Conservation (phyloP, 1,140 invertebrate genomes). For the Streblospio benedicti region DNA sequence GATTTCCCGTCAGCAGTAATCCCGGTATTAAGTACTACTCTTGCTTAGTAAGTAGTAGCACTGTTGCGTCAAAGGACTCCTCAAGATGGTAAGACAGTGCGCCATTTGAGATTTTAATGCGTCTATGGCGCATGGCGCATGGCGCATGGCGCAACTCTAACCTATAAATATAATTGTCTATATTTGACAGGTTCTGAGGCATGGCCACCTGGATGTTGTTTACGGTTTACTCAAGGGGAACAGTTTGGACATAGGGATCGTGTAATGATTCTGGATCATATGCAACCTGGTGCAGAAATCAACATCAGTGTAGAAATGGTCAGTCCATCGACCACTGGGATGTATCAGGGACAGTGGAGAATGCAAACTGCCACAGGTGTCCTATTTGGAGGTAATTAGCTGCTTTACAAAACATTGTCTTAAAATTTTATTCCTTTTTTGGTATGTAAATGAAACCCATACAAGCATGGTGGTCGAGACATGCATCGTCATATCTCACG, state of each 20-base stretch:
- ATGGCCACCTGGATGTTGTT: conserved; percentile 68
- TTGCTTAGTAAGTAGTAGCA: no score
- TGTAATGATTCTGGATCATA: conserved; percentile 53
- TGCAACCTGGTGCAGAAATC: conserved; percentile 59
- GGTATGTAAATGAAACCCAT: neutral
- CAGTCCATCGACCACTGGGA: conserved; percentile 60
- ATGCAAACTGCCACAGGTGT: conserved; percentile 67
- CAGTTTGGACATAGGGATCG: conserved; percentile 53
- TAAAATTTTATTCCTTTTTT: neutral
- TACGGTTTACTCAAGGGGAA: conserved; percentile 58
- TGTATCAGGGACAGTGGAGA: conserved; percentile 75
- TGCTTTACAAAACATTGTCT: neutral
- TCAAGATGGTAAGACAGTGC: no score
- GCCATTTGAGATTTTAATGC: no score
- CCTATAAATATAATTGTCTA: no score
- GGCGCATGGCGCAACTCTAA: no score
- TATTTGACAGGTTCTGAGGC: conserved; percentile 52
- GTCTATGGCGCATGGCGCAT: no score
- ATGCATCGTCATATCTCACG: no score
- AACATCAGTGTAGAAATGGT: conserved; percentile 62
- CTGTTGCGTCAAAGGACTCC: no score
- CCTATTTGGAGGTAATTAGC: conserved; percentile 71
- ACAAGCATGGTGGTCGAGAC: no score
- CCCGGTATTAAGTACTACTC: no score
- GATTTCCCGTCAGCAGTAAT: no score